These are phyloP conservation scores for Pocillopora verrucosa DNA, from an alignment of 64 coral and sea anemone species.

Conservation along the genomic window DNA sequence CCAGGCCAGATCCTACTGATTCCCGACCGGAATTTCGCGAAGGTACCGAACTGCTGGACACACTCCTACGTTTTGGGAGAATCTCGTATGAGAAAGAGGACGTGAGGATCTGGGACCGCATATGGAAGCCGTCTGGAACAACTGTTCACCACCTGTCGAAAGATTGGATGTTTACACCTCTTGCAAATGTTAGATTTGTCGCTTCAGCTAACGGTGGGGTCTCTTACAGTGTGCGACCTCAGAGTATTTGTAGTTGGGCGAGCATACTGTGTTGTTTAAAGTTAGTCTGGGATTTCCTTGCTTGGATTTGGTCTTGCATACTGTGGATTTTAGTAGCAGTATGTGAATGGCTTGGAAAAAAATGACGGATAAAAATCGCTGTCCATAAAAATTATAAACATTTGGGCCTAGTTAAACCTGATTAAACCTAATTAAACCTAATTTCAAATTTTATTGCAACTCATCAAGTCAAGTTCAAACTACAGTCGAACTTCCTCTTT, in stretches of 20 bases:
- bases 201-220: neutral
- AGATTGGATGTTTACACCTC: neutral
- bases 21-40: neutral
- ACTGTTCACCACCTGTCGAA: neutral
- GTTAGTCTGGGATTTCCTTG: too few species aligned
- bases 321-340: neutral
- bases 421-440: too few species aligned
- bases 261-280: too few species aligned
- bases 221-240: too few species aligned
- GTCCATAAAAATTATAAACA: too few species aligned
- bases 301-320: neutral
- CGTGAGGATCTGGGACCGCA: neutral
- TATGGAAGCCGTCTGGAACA: neutral
- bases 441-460: too few species aligned
- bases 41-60: neutral
- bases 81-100: neutral
- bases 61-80: neutral
- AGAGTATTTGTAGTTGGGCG: too few species aligned
- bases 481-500: too few species aligned
- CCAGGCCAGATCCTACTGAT: too few species aligned
- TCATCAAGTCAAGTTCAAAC: too few species aligned
- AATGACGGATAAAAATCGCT: too few species aligned
- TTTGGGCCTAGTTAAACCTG: too few species aligned
- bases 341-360: neutral
- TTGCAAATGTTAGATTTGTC: neutral